These are phyloP conservation scores for Ceyx erithaca DNA, from an alignment of 2,797 vertebrate genomes.

Conservation along the genomic window DNA sequence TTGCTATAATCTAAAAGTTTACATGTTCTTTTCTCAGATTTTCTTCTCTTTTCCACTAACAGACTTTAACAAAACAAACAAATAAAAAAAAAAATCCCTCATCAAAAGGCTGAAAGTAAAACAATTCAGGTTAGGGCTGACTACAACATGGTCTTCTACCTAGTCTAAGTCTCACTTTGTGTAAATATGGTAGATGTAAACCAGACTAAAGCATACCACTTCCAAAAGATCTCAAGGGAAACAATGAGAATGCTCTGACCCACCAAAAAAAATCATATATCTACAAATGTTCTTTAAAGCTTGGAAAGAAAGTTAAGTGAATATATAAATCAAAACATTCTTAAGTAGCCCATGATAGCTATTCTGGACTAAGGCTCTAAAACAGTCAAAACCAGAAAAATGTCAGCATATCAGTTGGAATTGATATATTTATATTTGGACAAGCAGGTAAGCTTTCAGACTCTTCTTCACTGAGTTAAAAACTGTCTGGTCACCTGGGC, in stretches of 20 bases:
- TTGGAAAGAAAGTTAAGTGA: not conserved
- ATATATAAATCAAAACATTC: not conserved
- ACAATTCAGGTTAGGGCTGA: not conserved
- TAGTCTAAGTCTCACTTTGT: not conserved
- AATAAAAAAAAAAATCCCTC: accelerated
- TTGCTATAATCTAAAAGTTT: not conserved
- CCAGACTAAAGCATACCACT: not conserved
- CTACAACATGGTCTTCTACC: not conserved
- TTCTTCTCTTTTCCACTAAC: not conserved
- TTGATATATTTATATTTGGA: not conserved
- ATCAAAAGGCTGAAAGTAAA: not conserved
- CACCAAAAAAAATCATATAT: not conserved
- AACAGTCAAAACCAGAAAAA: not conserved
- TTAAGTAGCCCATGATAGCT: not conserved
- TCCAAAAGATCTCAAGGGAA: not conserved
- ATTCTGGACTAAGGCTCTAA: not conserved
- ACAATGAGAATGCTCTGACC: not conserved
- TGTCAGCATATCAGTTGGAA: not conserved
- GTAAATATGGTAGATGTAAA: not conserved
- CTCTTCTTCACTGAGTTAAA: too few species aligned
- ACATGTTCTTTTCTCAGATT: not conserved
- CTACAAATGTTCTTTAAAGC: not conserved
- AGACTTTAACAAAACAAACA: not conserved
- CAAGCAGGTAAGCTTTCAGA: not conserved
- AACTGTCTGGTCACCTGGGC: too few species aligned